A percentile compares a stretch with the other conserved stretches of the same genome.
Evolutionary conservation across 30 jellyfish, hydroid and myxozoan genomes (phyloP).

Genomic region (Turritopsis rubra): DNA sequence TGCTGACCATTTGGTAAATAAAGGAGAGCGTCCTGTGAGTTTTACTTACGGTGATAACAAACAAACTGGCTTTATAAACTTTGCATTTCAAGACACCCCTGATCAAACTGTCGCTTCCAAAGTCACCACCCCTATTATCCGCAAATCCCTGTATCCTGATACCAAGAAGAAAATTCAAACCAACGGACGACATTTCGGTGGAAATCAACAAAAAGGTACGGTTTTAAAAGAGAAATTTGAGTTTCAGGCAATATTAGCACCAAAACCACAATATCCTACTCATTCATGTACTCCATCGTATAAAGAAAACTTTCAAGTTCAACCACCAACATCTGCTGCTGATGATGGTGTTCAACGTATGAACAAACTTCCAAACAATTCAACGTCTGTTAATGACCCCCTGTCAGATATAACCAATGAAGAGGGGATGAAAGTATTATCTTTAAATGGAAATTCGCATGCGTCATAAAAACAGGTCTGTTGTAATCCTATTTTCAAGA

Average conservation of each 20-base stretch:
- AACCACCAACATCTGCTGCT: not conserved
- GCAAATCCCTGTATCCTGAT: conserved; percentile 26
- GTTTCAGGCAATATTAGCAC: not conserved
- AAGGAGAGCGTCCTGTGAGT: conserved; percentile 29
- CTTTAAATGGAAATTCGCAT: not conserved
- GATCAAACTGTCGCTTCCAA: conserved; percentile 4
- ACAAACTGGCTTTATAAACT: conserved; percentile 8
- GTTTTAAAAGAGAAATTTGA: not conserved
- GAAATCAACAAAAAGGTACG: not conserved
- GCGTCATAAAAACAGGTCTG: no score
- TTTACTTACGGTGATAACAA: conserved; percentile 13
- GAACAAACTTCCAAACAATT: not conserved
- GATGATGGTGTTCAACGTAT: not conserved
- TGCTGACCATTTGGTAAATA: not conserved
- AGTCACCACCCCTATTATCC: conserved; percentile 24
- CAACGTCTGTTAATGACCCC: not conserved
- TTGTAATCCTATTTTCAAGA: no score
- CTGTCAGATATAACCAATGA: not conserved
- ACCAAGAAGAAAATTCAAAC: conserved; percentile 2
- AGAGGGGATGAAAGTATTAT: not conserved
- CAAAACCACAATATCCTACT: not conserved
- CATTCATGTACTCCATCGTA: not conserved
- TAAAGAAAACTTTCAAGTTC: not conserved
- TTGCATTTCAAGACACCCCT: conserved; percentile 5
- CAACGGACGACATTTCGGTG: not conserved